Evolutionary conservation across 2,888 invertebrate species (phyloP).

Genomic region (Ceriagrion tenellum): DNA sequence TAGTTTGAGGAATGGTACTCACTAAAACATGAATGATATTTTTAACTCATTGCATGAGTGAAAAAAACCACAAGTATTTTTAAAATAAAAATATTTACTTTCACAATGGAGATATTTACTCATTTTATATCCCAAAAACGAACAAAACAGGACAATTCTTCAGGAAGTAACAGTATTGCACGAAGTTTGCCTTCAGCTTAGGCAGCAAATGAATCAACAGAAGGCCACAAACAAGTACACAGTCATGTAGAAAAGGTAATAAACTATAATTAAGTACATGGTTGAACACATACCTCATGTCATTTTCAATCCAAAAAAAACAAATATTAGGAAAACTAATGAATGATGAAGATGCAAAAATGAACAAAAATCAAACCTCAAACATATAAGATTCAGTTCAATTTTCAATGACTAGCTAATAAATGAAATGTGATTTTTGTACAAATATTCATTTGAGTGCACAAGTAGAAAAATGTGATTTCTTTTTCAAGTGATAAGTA

Average conservation of each 20-base stretch:
- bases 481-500: constrained; percentile 41
- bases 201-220: neutral
- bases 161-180: constrained; percentile 52
- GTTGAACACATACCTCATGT: constrained; percentile 8
- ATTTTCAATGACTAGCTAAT: constrained; percentile 55
- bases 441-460: constrained; percentile 53
- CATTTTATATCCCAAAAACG: constrained; percentile 49
- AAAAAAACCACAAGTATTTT: neutral
- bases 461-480: constrained; percentile 50
- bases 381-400: constrained; percentile 17
- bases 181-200: neutral
- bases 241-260: neutral
- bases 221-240: constrained; percentile 8
- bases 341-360: constrained; percentile 6
- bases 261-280: constrained; percentile 41
- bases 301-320: constrained; percentile 41
- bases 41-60: neutral
- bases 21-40: neutral
- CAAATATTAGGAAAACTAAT: constrained; percentile 15
- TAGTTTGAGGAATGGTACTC: neutral
- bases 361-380: constrained; percentile 36
- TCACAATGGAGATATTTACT: constrained; percentile 50
- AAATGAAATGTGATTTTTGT: constrained; percentile 63
- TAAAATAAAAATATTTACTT: constrained; percentile 62
- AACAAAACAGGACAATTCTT: constrained; percentile 9